Conservation (phyloP, 2,888 invertebrate genomes). For the Ferrisia virgata region DNA sequence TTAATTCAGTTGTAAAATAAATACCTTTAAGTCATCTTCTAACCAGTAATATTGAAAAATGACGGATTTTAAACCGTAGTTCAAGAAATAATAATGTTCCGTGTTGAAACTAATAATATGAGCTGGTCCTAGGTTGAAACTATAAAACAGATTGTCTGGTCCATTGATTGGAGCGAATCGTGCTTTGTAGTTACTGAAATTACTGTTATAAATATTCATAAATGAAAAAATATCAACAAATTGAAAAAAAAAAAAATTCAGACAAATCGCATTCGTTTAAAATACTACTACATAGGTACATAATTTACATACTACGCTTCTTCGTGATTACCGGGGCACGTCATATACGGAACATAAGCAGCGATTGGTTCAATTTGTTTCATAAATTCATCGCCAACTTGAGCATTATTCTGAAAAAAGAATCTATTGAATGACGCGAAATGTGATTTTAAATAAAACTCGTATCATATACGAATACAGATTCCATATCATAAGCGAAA, state of each 20-base stretch:
- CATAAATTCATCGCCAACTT: conserved; percentile 90
- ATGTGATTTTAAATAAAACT: neutral
- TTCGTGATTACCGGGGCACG: conserved; percentile 88
- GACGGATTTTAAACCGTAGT: conserved; percentile 78
- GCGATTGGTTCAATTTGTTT: conserved; percentile 85
- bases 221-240: too few species aligned
- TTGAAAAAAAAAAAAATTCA: too few species aligned
- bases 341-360: conserved; percentile 87
- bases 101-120: conserved; percentile 91
- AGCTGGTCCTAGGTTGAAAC: conserved; percentile 83
- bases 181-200: conserved; percentile 90
- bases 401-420: conserved; percentile 64
- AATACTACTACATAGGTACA: neutral
- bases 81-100: conserved; percentile 88
- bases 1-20: too few species aligned
- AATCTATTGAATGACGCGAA: neutral
- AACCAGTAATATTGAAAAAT: conserved; percentile 84
- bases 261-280: too few species aligned
- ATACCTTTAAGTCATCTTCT: conserved; percentile 68
- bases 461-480: conserved; percentile 57
- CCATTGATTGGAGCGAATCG: conserved; percentile 88
- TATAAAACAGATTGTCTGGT: conserved; percentile 72
- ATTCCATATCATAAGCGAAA: conserved; percentile 91
- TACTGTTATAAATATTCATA: conserved; percentile 58
- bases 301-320: conserved; percentile 66